A percentile compares a stretch with the other conserved stretches of the same genome.
phyloP scores from a whole-genome alignment of 2,113 vertebrate species.

The Eulemur macaco region DNA sequence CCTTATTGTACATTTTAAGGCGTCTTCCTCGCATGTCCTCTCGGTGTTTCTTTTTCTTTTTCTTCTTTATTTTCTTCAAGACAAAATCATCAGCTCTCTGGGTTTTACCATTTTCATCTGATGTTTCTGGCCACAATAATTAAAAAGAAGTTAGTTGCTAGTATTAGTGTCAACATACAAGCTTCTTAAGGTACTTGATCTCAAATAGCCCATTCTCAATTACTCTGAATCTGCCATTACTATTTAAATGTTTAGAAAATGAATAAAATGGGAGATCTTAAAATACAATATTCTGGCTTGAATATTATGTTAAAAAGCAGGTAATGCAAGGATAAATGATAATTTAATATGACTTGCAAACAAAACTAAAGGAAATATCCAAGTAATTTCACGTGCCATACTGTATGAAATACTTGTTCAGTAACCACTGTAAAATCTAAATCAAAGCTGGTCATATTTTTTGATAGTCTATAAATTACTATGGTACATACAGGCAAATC shows the following conservation, averaged over 20 bases:
- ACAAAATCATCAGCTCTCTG: constrained; percentile 91
- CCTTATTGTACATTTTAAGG: constrained; percentile 92
- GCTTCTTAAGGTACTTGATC: constrained; percentile 59
- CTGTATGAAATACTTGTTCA: background rate
- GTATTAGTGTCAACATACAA: constrained; percentile 62
- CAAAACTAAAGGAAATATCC: constrained; percentile 38
- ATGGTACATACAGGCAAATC: background rate
- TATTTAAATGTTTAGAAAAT: constrained; percentile 50
- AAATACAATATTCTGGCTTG: background rate
- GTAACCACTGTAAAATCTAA: constrained; percentile 32
- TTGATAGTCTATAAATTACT: background rate
- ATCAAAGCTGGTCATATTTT: background rate
- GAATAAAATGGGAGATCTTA: constrained; percentile 42
- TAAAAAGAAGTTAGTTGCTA: constrained; percentile 82
- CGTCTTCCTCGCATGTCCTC: constrained; percentile 91
- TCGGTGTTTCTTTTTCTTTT: constrained; percentile 96
- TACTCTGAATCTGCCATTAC: constrained; percentile 42
- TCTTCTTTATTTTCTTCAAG: constrained; percentile 94
- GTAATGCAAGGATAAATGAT: constrained; percentile 23
- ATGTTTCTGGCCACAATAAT: constrained; percentile 87
- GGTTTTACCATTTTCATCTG: constrained; percentile 92
- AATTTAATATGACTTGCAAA: constrained; percentile 23
- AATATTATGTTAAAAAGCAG: constrained; percentile 45
- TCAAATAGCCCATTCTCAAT: constrained; percentile 38
- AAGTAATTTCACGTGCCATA: background rate